A percentile compares a stretch with the other conserved stretches of the same genome.
These are phyloP conservation scores for Gobionotothen gibberifrons DNA, from an alignment of 2,797 vertebrate genomes.

Conservation along the genomic window DNA sequence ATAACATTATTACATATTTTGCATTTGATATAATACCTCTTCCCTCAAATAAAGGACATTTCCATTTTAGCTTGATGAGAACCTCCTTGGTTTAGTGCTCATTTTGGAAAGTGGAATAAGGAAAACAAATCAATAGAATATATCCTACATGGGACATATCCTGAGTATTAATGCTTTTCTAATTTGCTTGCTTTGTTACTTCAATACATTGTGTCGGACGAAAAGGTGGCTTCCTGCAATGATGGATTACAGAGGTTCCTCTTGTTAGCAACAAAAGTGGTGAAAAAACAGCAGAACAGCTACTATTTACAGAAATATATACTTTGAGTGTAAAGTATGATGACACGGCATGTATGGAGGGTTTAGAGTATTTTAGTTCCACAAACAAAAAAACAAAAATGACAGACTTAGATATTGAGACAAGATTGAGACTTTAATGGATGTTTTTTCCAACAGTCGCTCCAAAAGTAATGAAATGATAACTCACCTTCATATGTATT, in stretches of 20 bases:
- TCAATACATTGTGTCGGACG: background rate
- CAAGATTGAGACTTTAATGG: too few relatives aligned
- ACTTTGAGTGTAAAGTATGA: background rate
- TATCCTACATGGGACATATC: constrained; percentile 30
- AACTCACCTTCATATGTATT: background rate
- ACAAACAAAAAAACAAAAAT: background rate
- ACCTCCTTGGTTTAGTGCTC: constrained; percentile 6
- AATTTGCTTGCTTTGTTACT: constrained; percentile 40
- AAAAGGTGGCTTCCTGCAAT: constrained; percentile 12
- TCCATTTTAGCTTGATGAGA: constrained; percentile 14
- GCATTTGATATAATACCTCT: constrained; percentile 29
- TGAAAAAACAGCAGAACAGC: constrained; percentile 1
- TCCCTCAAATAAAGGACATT: constrained; percentile 1
- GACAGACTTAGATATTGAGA: background rate
- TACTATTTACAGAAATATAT: background rate
- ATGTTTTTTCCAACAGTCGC: background rate
- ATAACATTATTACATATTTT: constrained; percentile 21
- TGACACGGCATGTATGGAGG: background rate
- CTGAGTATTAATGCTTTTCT: constrained; percentile 32
- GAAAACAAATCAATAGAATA: constrained; percentile 45
- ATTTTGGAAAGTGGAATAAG: constrained; percentile 7
- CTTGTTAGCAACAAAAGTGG: constrained; percentile 8
- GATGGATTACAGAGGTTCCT: constrained; percentile 29
- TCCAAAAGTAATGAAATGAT: background rate
- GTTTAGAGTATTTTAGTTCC: background rate